Base-by-base conservation (phyloP, 2,888 invertebrate genomes). In the Chloromyia formosa region DNA sequence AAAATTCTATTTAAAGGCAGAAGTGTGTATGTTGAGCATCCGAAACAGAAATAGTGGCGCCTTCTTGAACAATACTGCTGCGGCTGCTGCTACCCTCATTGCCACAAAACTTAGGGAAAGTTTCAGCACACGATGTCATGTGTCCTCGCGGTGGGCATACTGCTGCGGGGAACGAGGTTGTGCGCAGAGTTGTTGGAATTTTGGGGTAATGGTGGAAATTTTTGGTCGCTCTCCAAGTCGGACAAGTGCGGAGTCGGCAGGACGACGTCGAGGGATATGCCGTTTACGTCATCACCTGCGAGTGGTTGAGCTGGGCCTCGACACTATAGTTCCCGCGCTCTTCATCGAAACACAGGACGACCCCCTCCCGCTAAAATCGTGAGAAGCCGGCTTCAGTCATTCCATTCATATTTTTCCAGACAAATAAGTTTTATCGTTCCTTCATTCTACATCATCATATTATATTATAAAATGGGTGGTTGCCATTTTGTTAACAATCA, bases 11-110 rank as follows among this genome's bases (percentile, higher is more conserved):
- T 71, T 71, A 40, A 71, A 71, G 71, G 7, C 58, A 18, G 20
- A 20, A 45, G 35, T 35, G 20, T 71, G 56, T 58, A 58, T 56
- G 58, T 9, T 18, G 71, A 35, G 18, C 35, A 58, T 56, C 42
- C 71, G 58, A 56, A 71, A 71, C 56, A 71, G 71, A 71, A 56
- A 56, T 58, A 40, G 71, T 71, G 71, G 71, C 71, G 71, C 71
- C 71, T 71, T 56, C 40, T 71, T 71, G 16, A 18, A 42, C 18
- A 71, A 56, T 58, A 58, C 3, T 35, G 27, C 7, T 35, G 27
- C 27, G 27, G 27, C 27, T 35, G 3, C 27, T 35, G 27, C 27
- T 35, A 35, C 27, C 27, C 27, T 35, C 7, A 35, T 7, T 2
- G 27, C 27, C 42, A 14, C 58, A 20, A 56, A 18, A 10, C 53